phyloP scores from a whole-genome alignment of 2,797 vertebrate species.

The Gila robusta region DNA sequence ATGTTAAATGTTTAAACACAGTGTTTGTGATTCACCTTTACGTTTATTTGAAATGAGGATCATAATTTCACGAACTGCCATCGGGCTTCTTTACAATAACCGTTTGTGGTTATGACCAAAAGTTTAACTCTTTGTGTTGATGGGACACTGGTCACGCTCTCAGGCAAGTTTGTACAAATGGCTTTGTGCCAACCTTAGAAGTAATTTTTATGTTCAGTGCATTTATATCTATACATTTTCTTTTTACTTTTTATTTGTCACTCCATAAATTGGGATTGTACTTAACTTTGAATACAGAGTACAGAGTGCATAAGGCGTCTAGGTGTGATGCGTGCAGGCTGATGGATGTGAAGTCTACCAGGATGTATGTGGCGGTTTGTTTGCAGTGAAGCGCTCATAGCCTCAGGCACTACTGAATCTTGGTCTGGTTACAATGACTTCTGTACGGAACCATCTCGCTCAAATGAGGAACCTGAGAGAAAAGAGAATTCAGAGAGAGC shows the following conservation, averaged over 20 bases:
- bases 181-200: conserved; percentile 8
- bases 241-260: background rate
- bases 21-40: background rate
- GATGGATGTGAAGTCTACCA: conserved; percentile 68
- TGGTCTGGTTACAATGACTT: conserved; percentile 37
- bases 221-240: background rate
- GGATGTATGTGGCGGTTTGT: conserved; percentile 72
- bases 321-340: conserved; percentile 27
- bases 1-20: background rate
- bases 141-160: conserved; percentile 26
- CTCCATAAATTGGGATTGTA: background rate
- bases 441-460: conserved; percentile 69
- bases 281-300: background rate
- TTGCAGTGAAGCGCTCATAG: conserved; percentile 65
- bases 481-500: conserved; percentile 48
- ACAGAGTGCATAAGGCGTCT: background rate
- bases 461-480: conserved; percentile 62
- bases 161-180: conserved; percentile 34
- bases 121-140: conserved; percentile 51
- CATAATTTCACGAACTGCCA: conserved; percentile 36
- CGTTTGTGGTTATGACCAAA: conserved; percentile 56
- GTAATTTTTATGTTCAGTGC: background rate
- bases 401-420: conserved; percentile 60
- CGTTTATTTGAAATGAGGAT: conserved; percentile 25
- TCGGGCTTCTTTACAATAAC: conserved; percentile 26